Evolutionary conservation across 1,140 invertebrate genomes (phyloP), one percentile per base, ranked within the genome.

Genomic region (Zaprionus kolodkinae): DNA sequence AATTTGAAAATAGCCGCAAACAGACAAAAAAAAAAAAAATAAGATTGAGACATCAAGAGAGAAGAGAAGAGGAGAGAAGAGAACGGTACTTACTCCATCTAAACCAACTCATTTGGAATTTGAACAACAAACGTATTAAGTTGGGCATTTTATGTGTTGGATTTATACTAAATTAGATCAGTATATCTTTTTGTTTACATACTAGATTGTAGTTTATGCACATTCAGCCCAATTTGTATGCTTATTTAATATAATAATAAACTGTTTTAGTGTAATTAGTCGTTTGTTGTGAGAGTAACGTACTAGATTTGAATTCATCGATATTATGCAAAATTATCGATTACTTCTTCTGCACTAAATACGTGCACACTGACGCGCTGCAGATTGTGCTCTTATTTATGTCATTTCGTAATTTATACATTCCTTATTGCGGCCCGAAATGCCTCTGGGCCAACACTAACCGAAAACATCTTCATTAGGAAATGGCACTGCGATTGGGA

Each of bases 401-500:
- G 33, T 35, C 64, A 56, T 13, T 27, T 55, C 54, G 70, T 79
- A 80, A 87, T 88, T 84, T 87, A 88, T 87, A 77, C 78, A 79
- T 62, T 60, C 76, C 68, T 88, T 88, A 80, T 86, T 81, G 78
- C 57, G 45, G 27, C 45, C 7, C 7, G 21, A 48, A 67, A 65
- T 48, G 66, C 68, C 80, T 65, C 52, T 55, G 65, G 74, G 71
- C 67, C 67, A 67, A 57, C 13, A 9, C 36, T 10, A 88, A 60
- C 40, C 65, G 68, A 72, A 79, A 76, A 88, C 85, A 88, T 88
- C 85, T 88, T 88, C 85, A 88, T 88, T 88, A 89, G 81, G 77
- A 78, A 72, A 82, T 76, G 74, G 25, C 13, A 55, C 68, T 63
- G 62, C 54, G 35, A 45, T 15, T 52, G 48, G n/a, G 30, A 63